A percentile compares a stretch with the other conserved stretches of the same genome.
phyloP scores from a whole-genome alignment of 2,888 invertebrate species.

The Cabera pusaria region DNA sequence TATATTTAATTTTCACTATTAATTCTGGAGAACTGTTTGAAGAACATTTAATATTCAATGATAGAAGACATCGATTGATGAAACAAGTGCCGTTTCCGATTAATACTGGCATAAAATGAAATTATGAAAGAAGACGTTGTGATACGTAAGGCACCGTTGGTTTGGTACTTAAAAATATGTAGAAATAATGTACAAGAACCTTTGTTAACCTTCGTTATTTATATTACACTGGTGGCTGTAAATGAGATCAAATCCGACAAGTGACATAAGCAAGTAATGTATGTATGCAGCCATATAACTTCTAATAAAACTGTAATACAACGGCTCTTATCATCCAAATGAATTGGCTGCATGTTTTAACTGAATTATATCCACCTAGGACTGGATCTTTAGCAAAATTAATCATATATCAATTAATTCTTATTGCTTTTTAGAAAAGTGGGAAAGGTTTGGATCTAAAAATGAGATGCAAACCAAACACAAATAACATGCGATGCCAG shows the following conservation, averaged over 20 bases:
- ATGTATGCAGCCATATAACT: conserved; percentile 26
- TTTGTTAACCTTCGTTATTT: conserved; percentile 40
- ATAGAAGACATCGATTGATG: conserved; percentile 3
- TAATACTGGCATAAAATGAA: conserved; percentile 32
- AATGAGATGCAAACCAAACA: no score
- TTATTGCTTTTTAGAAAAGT: no score
- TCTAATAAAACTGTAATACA: conserved; percentile 21
- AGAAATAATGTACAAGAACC: conserved; percentile 36
- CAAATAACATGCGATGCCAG: conserved; percentile 1
- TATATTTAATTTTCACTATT: conserved; percentile 32
- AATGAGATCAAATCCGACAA: conserved; percentile 79
- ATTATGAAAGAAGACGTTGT: conserved; percentile 36
- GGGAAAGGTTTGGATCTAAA: no score
- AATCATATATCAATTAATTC: no score
- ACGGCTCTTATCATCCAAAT: conserved; percentile 5
- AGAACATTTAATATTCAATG: no score
- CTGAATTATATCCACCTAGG: conserved; percentile 16
- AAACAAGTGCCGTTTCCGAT: conserved; percentile 26
- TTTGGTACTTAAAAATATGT: conserved; percentile 43
- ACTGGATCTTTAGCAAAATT: no score
- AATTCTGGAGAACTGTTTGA: conserved; percentile 17
- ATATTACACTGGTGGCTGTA: conserved; percentile 72
- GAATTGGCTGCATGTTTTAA: conserved; percentile 8
- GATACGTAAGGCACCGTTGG: conserved; percentile 75
- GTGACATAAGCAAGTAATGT: conserved; percentile 36